Base-by-base conservation (phyloP, 2,888 invertebrate genomes). In the Scaptomyza reducta region DNA sequence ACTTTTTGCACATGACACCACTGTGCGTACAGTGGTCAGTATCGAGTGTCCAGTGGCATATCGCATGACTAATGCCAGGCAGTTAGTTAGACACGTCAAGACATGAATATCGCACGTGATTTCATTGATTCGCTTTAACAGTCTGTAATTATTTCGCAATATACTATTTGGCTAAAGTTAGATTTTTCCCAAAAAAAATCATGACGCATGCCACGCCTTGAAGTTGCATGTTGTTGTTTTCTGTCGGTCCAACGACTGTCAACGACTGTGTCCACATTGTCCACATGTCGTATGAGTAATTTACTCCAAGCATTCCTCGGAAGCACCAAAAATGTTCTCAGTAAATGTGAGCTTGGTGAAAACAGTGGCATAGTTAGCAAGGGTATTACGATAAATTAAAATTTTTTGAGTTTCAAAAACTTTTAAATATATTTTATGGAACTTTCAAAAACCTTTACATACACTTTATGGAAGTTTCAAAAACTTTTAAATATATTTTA, bases 281-380 rank as follows among this genome's bases (percentile, higher is more conserved):
- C 55, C 67, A 75, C 70, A 73, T 85, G 86, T 70, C 85, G 86
- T 75, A 82, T 82, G 81, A 79, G 79, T 79, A 81, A 85, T 79
- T 69, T 70, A 22, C 35, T 33, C 6, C 18, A 33, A 22, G 42
- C 69, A 74, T 85, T 85, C 80, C 69, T 58, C 47, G 38, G 74
- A 85, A 81, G 59, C 68, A 77, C 61, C 70, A 74, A 70, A 74
- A 74, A 70, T 62, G 18, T 67, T 50, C n/a, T 11, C 13, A n/a
- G 25, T 25, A 44, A 31, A 10, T 31, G 31, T 31, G 31, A 31
- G 31, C 27, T 31, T 31, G 31, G 5, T 16, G 44, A 11, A 13
- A 7, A 13, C 72, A 68, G 63, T 9, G 62, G 47, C 41, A 38
- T 42, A 22, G 38, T 4, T 3, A 2, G 0, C 1, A 16, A 10